Conservation (phyloP, 2,888 invertebrate species). For the Byasa hedistus region DNA sequence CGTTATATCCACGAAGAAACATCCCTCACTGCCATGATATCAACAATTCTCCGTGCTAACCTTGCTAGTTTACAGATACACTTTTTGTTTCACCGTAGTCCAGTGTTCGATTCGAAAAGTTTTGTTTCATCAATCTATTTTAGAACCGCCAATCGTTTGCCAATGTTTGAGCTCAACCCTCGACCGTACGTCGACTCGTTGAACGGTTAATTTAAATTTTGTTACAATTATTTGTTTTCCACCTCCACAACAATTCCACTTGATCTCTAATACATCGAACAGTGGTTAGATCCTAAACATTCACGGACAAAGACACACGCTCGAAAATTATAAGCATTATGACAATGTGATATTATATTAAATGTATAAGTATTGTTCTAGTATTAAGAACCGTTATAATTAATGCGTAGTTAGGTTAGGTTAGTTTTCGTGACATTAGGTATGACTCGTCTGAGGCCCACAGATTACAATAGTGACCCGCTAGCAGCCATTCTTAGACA, state of each 20-base stretch:
- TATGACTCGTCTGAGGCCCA: slow-evolving; percentile 72
- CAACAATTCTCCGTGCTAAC: slow-evolving; percentile 73
- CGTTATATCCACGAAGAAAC: slow-evolving; percentile 84
- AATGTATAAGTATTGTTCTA: slow-evolving; percentile 76
- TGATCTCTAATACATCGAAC: slow-evolving; percentile 76
- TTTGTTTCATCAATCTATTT: slow-evolving; percentile 61
- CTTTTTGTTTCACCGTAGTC: slow-evolving; percentile 60
- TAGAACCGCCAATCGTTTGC: slow-evolving; percentile 64
- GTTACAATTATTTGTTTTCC: slow-evolving; percentile 57
- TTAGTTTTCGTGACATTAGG: slow-evolving; percentile 68
- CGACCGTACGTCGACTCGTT: slow-evolving; percentile 43
- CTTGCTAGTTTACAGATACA: slow-evolving; percentile 59
- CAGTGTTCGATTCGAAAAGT: slow-evolving; percentile 67
- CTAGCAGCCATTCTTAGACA: slow-evolving; percentile 73
- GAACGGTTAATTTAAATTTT: slow-evolving; percentile 53
- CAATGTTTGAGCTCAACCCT: slow-evolving; percentile 61
- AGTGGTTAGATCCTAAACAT: slow-evolving; percentile 77
- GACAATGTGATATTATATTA: slow-evolving; percentile 79
- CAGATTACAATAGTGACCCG: slow-evolving; percentile 78
- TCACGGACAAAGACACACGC: slow-evolving; percentile 81
- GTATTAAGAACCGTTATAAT: slow-evolving; percentile 77
- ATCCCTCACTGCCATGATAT: slow-evolving; percentile 68
- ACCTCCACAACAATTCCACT: slow-evolving; percentile 61
- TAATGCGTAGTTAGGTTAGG: slow-evolving; percentile 77
- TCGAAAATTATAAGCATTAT: slow-evolving; percentile 80